Evolutionary conservation across 2,888 invertebrate genomes (phyloP).

Genomic region (Unio delphinus): DNA sequence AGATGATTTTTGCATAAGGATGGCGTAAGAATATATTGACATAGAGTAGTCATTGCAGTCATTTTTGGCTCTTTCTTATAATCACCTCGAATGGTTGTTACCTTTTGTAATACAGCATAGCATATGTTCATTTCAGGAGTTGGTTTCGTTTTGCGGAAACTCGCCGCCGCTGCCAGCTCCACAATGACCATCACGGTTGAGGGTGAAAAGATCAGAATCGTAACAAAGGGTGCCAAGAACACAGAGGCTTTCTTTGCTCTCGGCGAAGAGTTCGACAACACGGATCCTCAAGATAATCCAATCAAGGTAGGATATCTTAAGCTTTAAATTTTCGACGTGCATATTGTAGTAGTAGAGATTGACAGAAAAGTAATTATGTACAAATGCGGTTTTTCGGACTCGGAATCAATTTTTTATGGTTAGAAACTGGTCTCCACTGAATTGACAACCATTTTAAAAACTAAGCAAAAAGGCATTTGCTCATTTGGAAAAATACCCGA

Average conservation of each 20-base stretch:
- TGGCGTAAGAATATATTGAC: too few species aligned
- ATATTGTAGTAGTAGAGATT: neutral
- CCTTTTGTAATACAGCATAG: too few species aligned
- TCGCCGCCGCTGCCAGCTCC: conserved; percentile 18
- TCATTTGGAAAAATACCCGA: too few species aligned
- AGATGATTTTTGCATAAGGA: too few species aligned
- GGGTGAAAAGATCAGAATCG: conserved; percentile 13
- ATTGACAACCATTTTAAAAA: too few species aligned
- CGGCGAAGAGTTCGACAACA: conserved; percentile 13
- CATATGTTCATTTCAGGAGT: conserved; percentile 12
- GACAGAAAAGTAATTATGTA: neutral
- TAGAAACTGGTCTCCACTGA: too few species aligned
- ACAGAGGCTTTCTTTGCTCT: conserved; percentile 16
- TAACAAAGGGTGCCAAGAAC: conserved; percentile 23
- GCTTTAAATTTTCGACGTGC: neutral
- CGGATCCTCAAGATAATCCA: conserved; percentile 23
- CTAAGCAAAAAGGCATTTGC: too few species aligned
- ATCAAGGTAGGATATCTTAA: conserved; percentile 13
- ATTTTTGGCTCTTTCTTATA: too few species aligned
- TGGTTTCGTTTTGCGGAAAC: conserved; percentile 20
- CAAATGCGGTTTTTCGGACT: neutral
- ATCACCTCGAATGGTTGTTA: too few species aligned
- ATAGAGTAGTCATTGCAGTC: too few species aligned
- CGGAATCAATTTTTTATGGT: neutral
- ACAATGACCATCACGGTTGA: conserved; percentile 23